Conservation (phyloP, 2,888 invertebrate species). For the Cosmia trapezina region DNA sequence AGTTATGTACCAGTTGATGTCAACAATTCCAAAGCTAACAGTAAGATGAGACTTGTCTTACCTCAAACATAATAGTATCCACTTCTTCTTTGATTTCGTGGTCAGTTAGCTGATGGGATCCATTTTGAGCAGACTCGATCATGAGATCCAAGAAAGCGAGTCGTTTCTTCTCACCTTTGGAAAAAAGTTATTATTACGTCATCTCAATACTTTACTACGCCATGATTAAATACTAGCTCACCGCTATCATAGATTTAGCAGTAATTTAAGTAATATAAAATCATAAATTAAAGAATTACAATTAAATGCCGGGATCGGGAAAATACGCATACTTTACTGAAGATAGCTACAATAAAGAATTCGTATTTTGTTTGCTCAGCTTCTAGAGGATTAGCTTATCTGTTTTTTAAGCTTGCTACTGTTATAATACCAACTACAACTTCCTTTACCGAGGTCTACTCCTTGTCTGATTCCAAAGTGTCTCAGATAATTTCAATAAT, state of each 20-base stretch:
- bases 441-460: not conserved
- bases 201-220: not conserved
- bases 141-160: constrained; percentile 97
- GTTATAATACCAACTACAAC: not conserved
- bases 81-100: constrained; percentile 96
- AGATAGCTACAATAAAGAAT: not conserved
- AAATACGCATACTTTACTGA: too few relatives aligned
- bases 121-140: constrained; percentile 95
- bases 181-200: not conserved
- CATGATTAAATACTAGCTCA: not conserved
- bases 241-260: not conserved
- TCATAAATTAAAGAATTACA: not conserved
- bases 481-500: not conserved
- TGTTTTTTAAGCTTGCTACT: too few relatives aligned
- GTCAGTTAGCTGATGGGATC: constrained; percentile 92
- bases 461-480: not conserved
- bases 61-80: constrained; percentile 97
- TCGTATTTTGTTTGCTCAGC: not conserved
- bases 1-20: too few relatives aligned
- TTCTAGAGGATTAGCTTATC: not conserved
- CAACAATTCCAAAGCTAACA: too few relatives aligned
- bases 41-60: constrained; percentile 65
- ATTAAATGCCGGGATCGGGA: not conserved
- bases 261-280: not conserved
- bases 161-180: constrained; percentile 93